A percentile compares a stretch with the other conserved stretches of the same genome.
Conservation (phyloP, 1,140 invertebrate species). For the Conus ventricosus region DNA sequence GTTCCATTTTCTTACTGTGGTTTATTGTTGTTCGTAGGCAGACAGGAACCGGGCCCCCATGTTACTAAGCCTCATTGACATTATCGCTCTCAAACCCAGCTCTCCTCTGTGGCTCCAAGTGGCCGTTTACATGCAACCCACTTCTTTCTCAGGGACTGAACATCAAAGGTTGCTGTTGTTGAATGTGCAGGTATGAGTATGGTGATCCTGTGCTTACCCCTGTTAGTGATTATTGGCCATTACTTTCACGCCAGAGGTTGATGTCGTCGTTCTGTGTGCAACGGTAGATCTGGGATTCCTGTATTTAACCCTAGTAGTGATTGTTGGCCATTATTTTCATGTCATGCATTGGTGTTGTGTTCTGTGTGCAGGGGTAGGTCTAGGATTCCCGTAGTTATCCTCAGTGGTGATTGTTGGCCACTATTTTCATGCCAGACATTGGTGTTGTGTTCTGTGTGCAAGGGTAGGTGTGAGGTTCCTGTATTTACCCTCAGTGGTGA, state of each 20-base stretch:
- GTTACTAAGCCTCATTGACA: too few species aligned
- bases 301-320: conserved; percentile 92
- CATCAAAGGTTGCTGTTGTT: too few species aligned
- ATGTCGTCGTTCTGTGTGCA: too few species aligned
- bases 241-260: conserved; percentile 92
- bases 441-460: too few species aligned
- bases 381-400: conserved; percentile 92
- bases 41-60: too few species aligned
- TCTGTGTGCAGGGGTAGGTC: conserved; percentile 75
- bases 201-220: conserved; percentile 91
- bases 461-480: conserved; percentile 86
- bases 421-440: conserved; percentile 92
- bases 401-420: conserved; percentile 92
- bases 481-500: conserved; percentile 92
- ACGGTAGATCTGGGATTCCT: conserved; percentile 86
- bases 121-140: too few species aligned
- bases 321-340: conserved; percentile 94
- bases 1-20: too few species aligned
- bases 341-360: conserved; percentile 79
- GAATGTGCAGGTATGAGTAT: conserved; percentile 77
- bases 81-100: too few species aligned
- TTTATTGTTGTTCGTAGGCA: too few species aligned
- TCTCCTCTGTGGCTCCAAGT: too few species aligned
- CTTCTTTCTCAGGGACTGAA: too few species aligned
- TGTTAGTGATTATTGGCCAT: conserved; percentile 91